Evolutionary conservation across 2,797 vertebrate genomes (phyloP).

Genomic region (Tragopan temminckii): DNA sequence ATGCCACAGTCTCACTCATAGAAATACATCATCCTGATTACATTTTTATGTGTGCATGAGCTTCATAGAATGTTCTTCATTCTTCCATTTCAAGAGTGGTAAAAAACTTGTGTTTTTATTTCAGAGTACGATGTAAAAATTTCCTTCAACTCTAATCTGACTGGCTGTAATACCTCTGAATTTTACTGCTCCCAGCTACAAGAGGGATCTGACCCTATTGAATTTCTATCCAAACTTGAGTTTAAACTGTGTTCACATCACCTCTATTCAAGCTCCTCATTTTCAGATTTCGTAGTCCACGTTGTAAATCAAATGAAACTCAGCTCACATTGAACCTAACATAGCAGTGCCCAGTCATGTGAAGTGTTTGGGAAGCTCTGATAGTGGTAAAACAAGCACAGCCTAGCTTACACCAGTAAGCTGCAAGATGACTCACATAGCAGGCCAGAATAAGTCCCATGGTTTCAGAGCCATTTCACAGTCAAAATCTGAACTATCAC

Average conservation of each 20-base stretch:
- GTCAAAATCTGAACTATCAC: background rate
- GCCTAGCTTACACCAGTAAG: background rate
- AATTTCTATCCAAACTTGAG: background rate
- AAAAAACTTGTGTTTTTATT: background rate
- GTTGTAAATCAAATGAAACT: background rate
- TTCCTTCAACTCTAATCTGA: background rate
- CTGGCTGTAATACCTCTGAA: background rate
- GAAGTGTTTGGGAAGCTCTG: background rate
- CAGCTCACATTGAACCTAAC: background rate
- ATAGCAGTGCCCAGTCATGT: background rate
- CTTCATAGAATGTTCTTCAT: background rate
- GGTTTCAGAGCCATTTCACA: background rate
- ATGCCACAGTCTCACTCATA: background rate
- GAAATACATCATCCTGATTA: background rate
- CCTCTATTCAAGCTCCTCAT: background rate
- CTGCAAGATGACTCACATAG: background rate
- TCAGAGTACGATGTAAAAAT: background rate
- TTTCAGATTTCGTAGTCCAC: background rate
- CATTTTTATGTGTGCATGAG: background rate
- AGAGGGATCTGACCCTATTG: background rate
- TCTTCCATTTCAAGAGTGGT: background rate
- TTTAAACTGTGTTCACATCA: background rate
- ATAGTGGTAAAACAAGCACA: background rate
- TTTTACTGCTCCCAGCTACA: background rate
- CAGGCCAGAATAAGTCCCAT: background rate